Evolutionary conservation across 2,888 invertebrate species (phyloP), one percentile per base, ranked within the genome.

Genomic region (Nomada goodeniana): DNA sequence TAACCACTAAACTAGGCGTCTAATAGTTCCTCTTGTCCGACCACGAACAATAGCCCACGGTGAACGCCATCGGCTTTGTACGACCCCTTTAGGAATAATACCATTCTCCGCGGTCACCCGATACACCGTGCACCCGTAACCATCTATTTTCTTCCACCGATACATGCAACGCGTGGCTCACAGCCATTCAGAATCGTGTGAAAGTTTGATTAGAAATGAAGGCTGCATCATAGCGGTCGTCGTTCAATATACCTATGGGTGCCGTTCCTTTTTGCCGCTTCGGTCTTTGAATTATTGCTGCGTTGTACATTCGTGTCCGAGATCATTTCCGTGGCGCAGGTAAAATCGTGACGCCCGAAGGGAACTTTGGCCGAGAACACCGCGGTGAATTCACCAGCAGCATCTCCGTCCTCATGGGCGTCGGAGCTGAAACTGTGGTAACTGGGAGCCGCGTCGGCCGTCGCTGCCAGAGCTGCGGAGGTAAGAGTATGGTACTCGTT

Each of bases 1-100:
- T 88, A 90, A 89, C 89, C 87, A 82, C 87, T 88, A 89, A 89
- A 89, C 90, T 90, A 90, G 89, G 80, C 86, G 86, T 86, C 88
- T 87, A 89, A 89, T 87, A 88, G 89, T 83, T 88, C 87, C 83
- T 81, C 82, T 78, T 71, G 83, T 84, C 82, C 81, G 68, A 68
- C 80, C 72, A 69, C 82, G 87, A 88, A 90, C 89, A 89, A 90
- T 88, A 83, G 87, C 76, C 88, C 76, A 72, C 82, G 86, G 86
- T 71, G 81, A 73, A 70, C 69, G 57, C 64, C 76, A 59, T 76
- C 76, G 44, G 76, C 65, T 73, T 53, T 42, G 53, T 75, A 80
- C 72, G 64, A 69, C 80, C 59, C 80, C 73, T 68, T 55, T 64
- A 73, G 80, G 73, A 82, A 85, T 84, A 89, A 85, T 85, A 82